Percentiles rank a stretch among this genome's conserved stretches.
These are phyloP conservation scores for Acrobasis consociella DNA, from an alignment of 2,888 invertebrate genomes.

Conservation along the genomic window DNA sequence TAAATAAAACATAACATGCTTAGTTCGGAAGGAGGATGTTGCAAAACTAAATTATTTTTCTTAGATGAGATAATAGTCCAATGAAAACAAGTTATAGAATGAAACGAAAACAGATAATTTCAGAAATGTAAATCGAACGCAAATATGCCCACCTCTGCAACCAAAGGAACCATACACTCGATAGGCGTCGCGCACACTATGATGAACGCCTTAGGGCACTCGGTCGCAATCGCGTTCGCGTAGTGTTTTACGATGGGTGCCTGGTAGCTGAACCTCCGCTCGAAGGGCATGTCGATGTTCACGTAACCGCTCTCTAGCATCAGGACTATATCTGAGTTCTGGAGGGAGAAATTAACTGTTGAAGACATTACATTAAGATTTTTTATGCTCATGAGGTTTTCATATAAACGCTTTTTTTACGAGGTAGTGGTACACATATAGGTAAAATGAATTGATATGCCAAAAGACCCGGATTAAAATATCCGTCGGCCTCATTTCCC, in stretches of 20 bases:
- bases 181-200: conserved; percentile 79
- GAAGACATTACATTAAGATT: background rate
- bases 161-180: conserved; percentile 79
- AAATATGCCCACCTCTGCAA: conserved; percentile 64
- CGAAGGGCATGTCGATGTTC: conserved; percentile 55
- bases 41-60: no score
- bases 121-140: background rate
- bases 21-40: no score
- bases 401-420: no score
- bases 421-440: no score
- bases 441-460: no score
- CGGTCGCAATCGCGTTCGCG: conserved; percentile 73
- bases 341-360: conserved; percentile 31
- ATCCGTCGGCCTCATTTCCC: no score
- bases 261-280: conserved; percentile 61
- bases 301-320: conserved; percentile 63
- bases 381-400: no score
- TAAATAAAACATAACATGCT: no score
- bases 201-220: conserved; percentile 80
- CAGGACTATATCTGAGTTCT: conserved; percentile 72
- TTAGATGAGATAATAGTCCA: background rate
- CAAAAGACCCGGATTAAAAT: no score
- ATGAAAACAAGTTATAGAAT: background rate
- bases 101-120: background rate
- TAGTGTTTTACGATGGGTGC: conserved; percentile 70